Evolutionary conservation across 2,888 invertebrate species (phyloP), one percentile per base, ranked within the genome.

Genomic region (Drosophila antonietae): DNA sequence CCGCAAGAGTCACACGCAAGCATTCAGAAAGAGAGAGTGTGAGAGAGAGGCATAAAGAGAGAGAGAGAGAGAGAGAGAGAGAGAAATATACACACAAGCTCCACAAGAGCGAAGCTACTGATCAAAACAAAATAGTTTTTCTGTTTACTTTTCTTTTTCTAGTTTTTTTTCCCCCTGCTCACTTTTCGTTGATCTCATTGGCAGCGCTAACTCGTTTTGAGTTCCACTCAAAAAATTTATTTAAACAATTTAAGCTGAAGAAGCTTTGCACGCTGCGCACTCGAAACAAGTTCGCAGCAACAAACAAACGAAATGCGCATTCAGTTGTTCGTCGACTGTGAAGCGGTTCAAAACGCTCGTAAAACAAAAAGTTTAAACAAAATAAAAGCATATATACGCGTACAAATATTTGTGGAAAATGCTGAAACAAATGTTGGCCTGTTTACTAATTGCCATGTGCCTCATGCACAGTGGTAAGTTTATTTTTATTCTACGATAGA

Each of bases 381-480:
- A 66, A 41, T 51, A 15, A 20, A 41, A 20, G 59, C 5, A 65
- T 47, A 15, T 39, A 23, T 43, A 28, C 15, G 5, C 39, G 49
- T 52, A 14, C 14, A 41, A 23, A 65, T 7, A 14, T 20, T 66
- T 14, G 18, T 47, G 20, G n/a, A 88, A 82, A 73, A 92, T 92
- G 91, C 55, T 90, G 73, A 88, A 88, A 75, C 84, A 91, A 83
- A 70, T 92, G 56, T 78, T 90, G 53, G 83, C 68, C 55, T 64
- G 88, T 66, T 67, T 84, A 59, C 69, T 89, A 46, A 68, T 92
- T 76, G 86, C 91, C 70, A 80, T 92, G 74, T 90, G 91, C 65
- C 64, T 91, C 18, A 79, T 90, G 77, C 87, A 91, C 69, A 88
- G 81, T 68, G 91, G 91, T 92, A 81, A 91, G 92, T 88, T 68